Base-by-base conservation (phyloP, 2,113 vertebrate species). In the Vulpes lagopus region DNA sequence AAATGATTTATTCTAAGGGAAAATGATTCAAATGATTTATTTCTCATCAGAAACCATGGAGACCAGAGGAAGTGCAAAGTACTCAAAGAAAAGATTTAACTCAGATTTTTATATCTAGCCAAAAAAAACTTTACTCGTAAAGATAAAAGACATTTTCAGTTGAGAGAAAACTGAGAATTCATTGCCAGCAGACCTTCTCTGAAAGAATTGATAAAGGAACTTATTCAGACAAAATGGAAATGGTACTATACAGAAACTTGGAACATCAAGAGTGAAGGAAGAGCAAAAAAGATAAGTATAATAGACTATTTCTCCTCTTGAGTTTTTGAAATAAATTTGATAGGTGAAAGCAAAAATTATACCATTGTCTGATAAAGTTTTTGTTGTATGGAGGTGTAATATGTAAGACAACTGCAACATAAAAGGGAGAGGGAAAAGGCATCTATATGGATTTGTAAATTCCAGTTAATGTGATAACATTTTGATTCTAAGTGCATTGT, bases 261-360 rank as follows among this genome's bases (percentile, higher is more conserved):
- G 22, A 89, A 82, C 35, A 27, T 85, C 73, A 76, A 93, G 78
- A 88, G 89, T 78, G 30, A 91, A 89, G 20, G 57, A 35, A 73
- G 23, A 78, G 19, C 49, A 84, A 20, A 51, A 78, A 32, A 94
- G 94, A 85, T 80, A 71, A 76, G 62, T 25, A 32, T 82, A 59
- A 73, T 55, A 91, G 38, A 83, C 62, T 73, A 7, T 73, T 90
- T 78, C 38, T 93, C 22, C 35, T 89, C 25, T 94, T 78, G 65
- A 89, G 27, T 89, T 94, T 86, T 86, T 83, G 59, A 88, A 93
- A 93, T 88, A 43, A 27, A 79, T 91, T 86, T 97, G 62, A 67
- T 53, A 84, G 30, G 62, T 80, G 17, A 84, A 95, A 96, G 73
- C 32, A 94, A 78, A 96, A 94, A 67, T 64, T 60, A 43, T 19